These are phyloP conservation scores for Rhinatrema bivittatum DNA, from an alignment of 2,797 vertebrate genomes.

Conservation along the genomic window DNA sequence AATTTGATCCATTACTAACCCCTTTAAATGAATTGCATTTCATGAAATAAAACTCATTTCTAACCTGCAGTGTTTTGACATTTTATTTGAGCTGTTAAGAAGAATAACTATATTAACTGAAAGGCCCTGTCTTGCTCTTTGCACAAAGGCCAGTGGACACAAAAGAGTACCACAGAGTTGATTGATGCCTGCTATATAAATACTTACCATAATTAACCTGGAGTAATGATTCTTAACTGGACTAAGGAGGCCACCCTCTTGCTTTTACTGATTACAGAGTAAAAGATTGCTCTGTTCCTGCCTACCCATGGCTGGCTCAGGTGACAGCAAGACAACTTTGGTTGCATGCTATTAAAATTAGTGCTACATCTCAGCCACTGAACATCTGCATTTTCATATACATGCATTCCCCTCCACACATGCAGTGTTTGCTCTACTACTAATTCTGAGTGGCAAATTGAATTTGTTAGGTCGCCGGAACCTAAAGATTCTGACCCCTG, in stretches of 20 bases:
- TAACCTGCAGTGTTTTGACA: background rate
- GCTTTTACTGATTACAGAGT: slow-evolving; percentile 8
- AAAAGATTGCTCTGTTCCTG: slow-evolving; percentile 11
- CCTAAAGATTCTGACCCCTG: too few species aligned
- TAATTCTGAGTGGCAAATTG: too few species aligned
- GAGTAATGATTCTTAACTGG: slow-evolving; percentile 14
- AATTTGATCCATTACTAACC: slow-evolving; percentile 8
- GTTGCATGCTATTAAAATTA: too few species aligned
- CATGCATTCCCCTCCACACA: too few species aligned
- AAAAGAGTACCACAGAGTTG: slow-evolving; percentile 16
- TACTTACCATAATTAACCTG: slow-evolving; percentile 22
- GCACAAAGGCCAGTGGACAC: slow-evolving; percentile 11
- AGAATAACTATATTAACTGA: slow-evolving; percentile 12
- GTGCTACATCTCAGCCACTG: too few species aligned
- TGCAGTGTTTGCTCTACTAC: too few species aligned
- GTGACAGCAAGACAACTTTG: too few species aligned
- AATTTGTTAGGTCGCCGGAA: too few species aligned
- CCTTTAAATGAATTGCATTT: background rate
- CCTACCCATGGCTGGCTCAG: background rate
- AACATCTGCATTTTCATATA: too few species aligned
- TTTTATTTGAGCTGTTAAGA: slow-evolving; percentile 6
- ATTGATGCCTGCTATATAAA: slow-evolving; percentile 19
- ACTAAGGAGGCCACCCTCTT: slow-evolving; percentile 15
- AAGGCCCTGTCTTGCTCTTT: slow-evolving; percentile 1
- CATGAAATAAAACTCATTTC: slow-evolving; percentile 1